phyloP scores from a whole-genome alignment of 2,113 vertebrate species.

The Falcunculus frontatus region DNA sequence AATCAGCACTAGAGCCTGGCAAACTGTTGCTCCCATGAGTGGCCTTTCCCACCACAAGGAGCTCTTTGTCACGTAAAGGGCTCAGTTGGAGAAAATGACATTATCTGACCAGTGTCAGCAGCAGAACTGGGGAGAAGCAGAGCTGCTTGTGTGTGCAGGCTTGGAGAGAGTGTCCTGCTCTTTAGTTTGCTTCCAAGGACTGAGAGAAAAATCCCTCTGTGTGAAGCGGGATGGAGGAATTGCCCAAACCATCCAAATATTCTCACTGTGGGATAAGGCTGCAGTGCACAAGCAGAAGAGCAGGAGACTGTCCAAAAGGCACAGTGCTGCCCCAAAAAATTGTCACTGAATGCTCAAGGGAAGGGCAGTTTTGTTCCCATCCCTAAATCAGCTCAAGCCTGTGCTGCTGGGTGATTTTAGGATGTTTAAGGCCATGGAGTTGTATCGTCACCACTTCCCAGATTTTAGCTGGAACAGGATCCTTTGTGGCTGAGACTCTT shows the following conservation, averaged over 20 bases:
- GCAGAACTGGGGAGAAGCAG: background rate
- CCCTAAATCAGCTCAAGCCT: background rate
- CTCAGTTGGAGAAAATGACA: background rate
- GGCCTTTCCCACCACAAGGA: background rate
- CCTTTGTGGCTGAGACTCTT: background rate
- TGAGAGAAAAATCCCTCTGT: background rate
- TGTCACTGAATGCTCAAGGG: background rate
- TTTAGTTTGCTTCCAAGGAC: background rate
- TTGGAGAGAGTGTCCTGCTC: background rate
- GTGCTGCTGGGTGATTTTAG: background rate
- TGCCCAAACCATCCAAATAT: background rate
- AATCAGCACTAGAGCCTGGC: background rate
- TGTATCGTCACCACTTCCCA: fast-evolving
- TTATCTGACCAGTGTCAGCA: background rate
- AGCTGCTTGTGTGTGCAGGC: background rate
- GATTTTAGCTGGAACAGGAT: background rate
- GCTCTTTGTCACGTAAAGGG: background rate
- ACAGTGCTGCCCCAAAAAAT: background rate
- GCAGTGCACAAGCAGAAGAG: background rate
- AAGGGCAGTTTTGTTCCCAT: background rate
- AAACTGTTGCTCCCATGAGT: conserved; percentile 29
- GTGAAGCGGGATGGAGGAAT: background rate
- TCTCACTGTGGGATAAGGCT: fast-evolving
- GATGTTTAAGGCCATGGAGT: background rate
- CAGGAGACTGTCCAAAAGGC: background rate